phyloP scores from a whole-genome alignment of 2,113 vertebrate species.

The Catagonus wagneri region DNA sequence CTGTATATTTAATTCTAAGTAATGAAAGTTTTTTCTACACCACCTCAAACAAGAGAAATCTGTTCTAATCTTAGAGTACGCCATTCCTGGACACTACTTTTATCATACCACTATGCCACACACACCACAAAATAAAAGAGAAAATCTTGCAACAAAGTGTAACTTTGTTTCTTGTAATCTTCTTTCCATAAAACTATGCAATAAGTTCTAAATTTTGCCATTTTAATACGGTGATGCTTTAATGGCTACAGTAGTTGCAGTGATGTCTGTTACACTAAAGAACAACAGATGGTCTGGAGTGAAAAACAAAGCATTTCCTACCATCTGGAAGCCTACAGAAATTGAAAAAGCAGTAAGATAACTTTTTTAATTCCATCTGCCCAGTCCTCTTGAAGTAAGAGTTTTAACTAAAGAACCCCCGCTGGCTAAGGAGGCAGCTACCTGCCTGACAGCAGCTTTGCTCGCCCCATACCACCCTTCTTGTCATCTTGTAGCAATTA shows the following conservation, averaged over 20 bases:
- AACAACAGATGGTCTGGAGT: conserved; percentile 76
- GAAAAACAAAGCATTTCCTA: conserved; percentile 79
- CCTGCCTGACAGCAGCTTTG: too few species aligned
- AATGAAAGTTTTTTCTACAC: conserved; percentile 37
- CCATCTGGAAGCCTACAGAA: conserved; percentile 67
- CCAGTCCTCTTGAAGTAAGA: not conserved
- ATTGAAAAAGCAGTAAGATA: conserved; percentile 12
- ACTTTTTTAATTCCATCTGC: conserved; percentile 63
- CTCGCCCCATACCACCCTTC: too few species aligned
- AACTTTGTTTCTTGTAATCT: conserved; percentile 79
- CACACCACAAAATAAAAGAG: conserved; percentile 20
- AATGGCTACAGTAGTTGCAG: conserved; percentile 70
- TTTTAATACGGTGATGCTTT: conserved; percentile 77
- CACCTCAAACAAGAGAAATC: conserved; percentile 11
- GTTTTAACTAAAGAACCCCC: too few species aligned
- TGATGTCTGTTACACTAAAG: conserved; percentile 76
- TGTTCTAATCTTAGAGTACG: not conserved
- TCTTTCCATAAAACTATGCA: conserved; percentile 75
- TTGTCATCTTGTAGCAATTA: too few species aligned
- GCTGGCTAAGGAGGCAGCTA: too few species aligned
- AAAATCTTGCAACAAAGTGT: conserved; percentile 77
- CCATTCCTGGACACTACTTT: conserved; percentile 72
- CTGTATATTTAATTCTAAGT: conserved; percentile 58
- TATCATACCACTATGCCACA: conserved; percentile 37
- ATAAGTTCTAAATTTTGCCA: conserved; percentile 72